Evolutionary conservation across 2,888 invertebrate species (phyloP).

Genomic region (Xiphydria camelus): DNA sequence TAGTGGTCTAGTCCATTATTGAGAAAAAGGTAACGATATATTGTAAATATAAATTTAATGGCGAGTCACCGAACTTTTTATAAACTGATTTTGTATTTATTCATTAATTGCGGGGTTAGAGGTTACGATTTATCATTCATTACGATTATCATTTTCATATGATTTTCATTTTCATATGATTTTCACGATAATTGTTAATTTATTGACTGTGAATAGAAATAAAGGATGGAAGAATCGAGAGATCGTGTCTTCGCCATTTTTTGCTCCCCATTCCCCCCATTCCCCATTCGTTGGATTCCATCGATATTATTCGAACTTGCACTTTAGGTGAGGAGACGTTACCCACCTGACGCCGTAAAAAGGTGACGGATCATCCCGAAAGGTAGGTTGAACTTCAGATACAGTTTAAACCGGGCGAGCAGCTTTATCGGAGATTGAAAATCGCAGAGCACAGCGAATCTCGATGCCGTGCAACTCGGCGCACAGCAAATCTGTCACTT

Average conservation of each 20-base stretch:
- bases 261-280: slow-evolving; percentile 9
- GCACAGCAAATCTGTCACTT: too few species aligned
- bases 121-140: slow-evolving; percentile 31
- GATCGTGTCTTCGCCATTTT: slow-evolving; percentile 1
- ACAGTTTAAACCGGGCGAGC: too few species aligned
- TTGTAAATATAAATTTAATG: slow-evolving; percentile 10
- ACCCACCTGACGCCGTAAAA: too few species aligned
- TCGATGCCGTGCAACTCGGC: too few species aligned
- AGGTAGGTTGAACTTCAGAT: too few species aligned
- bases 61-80: slow-evolving; percentile 26
- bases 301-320: too few species aligned
- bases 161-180: slow-evolving; percentile 35
- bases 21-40: slow-evolving; percentile 27
- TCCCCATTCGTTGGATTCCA: slow-evolving; percentile 3
- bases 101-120: slow-evolving; percentile 45
- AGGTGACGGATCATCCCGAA: too few species aligned
- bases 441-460: too few species aligned
- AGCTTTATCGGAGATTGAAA: too few species aligned
- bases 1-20: slow-evolving; percentile 46
- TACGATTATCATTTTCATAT: too few species aligned
- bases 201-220: slow-evolving; percentile 54
- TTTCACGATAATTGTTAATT: slow-evolving; percentile 49
- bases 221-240: slow-evolving; percentile 39
- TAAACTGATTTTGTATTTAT: slow-evolving; percentile 49
- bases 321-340: too few species aligned